Evolutionary conservation across 2,888 invertebrate genomes (phyloP).

Genomic region (Hylaea fasciaria): DNA sequence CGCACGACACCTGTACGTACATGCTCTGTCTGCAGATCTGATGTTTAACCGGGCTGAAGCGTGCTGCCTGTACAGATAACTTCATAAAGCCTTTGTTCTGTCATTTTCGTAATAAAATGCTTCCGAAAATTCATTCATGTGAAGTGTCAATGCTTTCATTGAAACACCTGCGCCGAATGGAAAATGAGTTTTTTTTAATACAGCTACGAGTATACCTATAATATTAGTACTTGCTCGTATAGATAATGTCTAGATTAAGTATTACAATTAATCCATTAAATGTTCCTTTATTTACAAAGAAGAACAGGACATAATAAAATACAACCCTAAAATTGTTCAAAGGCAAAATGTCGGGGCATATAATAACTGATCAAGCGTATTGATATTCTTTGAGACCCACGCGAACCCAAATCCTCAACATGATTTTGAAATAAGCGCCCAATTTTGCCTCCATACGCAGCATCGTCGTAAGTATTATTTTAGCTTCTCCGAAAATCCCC

Average conservation of each 20-base stretch:
- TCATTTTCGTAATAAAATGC: slow-evolving; percentile 6
- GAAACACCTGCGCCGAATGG: no score
- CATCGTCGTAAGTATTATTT: not conserved
- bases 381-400: not conserved
- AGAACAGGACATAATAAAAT: not conserved
- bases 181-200: no score
- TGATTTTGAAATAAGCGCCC: not conserved
- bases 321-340: not conserved
- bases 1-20: not conserved
- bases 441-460: not conserved
- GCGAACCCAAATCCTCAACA: not conserved
- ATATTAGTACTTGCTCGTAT: no score
- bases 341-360: no score
- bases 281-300: not conserved
- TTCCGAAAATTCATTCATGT: slow-evolving; percentile 7
- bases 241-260: not conserved
- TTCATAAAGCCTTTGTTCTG: slow-evolving; percentile 11
- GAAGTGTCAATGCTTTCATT: slow-evolving; percentile 5
- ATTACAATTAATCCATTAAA: not conserved
- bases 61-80: slow-evolving; percentile 1
- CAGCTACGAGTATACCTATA: no score
- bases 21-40: slow-evolving; percentile 5
- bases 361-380: not conserved
- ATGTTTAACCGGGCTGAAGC: slow-evolving; percentile 5
- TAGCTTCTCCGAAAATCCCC: not conserved